Evolutionary conservation across 2,113 vertebrate genomes (phyloP), one percentile per base, ranked within the genome.

Genomic region (Alaudala cheleensis): DNA sequence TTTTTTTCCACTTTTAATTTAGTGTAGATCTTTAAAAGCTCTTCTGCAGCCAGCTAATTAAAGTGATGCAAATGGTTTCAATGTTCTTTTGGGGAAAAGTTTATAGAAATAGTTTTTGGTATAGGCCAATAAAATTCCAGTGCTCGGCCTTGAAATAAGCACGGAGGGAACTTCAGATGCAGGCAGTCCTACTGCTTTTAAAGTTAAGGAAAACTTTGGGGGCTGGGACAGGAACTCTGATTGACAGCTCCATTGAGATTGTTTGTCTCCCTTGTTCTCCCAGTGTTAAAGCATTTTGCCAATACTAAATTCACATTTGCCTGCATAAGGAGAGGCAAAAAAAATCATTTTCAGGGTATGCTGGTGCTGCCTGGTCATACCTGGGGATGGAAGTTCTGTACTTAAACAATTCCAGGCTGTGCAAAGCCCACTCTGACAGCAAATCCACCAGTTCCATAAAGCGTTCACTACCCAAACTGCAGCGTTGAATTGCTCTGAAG

Each of bases 361-460:
- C 16, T 0, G 0, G 54, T 67, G 40, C 65, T 86, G 79, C 29
- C 37, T 84, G 26, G 57, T 82, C n/a, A n/a, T 53, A 82, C 13
- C 9, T 50, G 51, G 54, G 60, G 76, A 58, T 37, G 53, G 25
- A 69, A 62, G 42, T 31, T 39, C 15, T 3, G 3, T 22, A 5
- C 58, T 83, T 29, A 44, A 86, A 47, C 9, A 28, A 28, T 80
- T 93, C 29, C 10, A 51, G 53, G 25, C 51, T 78, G 21, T 45
- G 58, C 80, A 67, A 65, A 47, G 51, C 26, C 40, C 20, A 0
- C 5, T n/a, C 72, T 72, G 91, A 49, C 34, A 81, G 77, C 88
- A 87, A 42, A 92, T 72, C 70, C 85, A 96, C 94, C 96, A 97
- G 96, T 87, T 87, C 78, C 61, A 58, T 16, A 72, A 82, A 84